These are phyloP conservation scores for Rhynchonycteris naso DNA, from an alignment of 2,797 vertebrate genomes.

Conservation along the genomic window DNA sequence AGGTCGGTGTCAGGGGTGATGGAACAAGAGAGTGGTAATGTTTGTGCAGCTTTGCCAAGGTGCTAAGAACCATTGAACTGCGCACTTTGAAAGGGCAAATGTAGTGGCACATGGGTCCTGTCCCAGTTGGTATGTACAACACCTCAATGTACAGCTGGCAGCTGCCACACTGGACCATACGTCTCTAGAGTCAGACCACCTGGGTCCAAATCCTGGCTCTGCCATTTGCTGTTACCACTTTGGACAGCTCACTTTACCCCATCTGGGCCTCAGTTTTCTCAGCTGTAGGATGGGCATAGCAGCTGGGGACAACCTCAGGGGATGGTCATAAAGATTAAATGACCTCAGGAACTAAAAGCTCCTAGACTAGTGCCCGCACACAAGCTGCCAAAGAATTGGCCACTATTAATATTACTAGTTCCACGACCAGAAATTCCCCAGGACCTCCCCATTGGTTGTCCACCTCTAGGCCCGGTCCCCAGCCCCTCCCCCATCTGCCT, in stretches of 20 bases:
- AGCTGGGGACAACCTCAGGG: not conserved
- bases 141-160: not conserved
- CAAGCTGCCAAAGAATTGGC: not conserved
- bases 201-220: not conserved
- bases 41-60: not conserved
- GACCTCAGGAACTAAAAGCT: not conserved
- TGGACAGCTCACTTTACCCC: not conserved
- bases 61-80: not conserved
- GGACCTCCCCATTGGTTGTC: not conserved
- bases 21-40: not conserved
- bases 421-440: not conserved
- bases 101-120: accelerated
- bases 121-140: accelerated
- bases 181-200: not conserved
- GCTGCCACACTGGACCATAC: accelerated
- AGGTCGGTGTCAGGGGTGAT: no score
- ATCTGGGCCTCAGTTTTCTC: not conserved
- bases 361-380: not conserved
- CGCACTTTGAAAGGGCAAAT: not conserved
- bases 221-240: no score
- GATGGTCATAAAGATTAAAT: not conserved
- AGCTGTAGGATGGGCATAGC: not conserved
- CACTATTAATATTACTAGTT: not conserved
- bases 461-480: slow-evolving; percentile 13
- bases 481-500: not conserved